A percentile compares a stretch with the other conserved stretches of the same genome.
phyloP scores from a whole-genome alignment of 2,888 invertebrate species.

The Empis stercorea region DNA sequence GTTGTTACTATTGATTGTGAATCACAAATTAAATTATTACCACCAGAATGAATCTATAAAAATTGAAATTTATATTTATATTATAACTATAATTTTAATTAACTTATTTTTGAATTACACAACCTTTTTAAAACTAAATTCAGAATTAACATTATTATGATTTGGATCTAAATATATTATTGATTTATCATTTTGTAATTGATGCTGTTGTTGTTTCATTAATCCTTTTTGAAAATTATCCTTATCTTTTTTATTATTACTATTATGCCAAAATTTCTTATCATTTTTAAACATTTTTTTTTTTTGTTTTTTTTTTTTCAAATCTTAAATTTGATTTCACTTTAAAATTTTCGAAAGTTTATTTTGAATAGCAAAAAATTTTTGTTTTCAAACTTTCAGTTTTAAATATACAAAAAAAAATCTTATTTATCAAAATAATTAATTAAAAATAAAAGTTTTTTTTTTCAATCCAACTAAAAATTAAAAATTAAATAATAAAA shows the following conservation, averaged over 20 bases:
- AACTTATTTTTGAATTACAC: not conserved
- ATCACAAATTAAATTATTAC: not conserved
- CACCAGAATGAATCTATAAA: not conserved
- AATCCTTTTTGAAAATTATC: not conserved
- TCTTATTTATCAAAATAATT: too few species aligned
- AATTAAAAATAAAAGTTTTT: too few species aligned
- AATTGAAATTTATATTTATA: not conserved
- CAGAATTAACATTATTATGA: not conserved
- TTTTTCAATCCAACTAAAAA: too few species aligned
- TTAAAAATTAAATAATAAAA: too few species aligned
- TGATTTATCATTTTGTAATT: not conserved
- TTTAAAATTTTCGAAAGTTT: not conserved
- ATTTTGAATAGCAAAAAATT: not conserved
- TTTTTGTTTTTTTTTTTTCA: not conserved
- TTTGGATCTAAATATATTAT: not conserved
- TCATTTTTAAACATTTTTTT: constrained; percentile 2
- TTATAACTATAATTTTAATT: not conserved
- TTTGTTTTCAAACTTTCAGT: too few species aligned
- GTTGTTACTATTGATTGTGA: not conserved
- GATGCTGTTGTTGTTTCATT: not conserved
- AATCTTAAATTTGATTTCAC: not conserved
- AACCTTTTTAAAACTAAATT: not conserved
- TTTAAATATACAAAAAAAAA: too few species aligned
- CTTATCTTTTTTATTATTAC: not conserved
- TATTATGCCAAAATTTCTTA: constrained; percentile 1